Base-by-base conservation (phyloP, 2,888 invertebrate species). In the Calameuta filiformis region DNA sequence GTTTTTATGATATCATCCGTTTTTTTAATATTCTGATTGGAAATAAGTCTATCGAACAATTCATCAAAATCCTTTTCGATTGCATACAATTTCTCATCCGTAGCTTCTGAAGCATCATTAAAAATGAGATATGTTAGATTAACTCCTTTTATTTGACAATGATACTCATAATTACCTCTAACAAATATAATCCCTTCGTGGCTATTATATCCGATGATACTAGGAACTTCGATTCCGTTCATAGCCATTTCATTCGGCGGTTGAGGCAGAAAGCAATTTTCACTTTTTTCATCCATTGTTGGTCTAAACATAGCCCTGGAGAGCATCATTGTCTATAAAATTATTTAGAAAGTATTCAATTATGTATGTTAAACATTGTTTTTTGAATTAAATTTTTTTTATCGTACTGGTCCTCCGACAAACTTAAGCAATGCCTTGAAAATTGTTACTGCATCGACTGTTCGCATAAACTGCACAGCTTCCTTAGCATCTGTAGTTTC, bases 361-460 rank as follows among this genome's bases (percentile, higher is more conserved):
- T 23, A 6, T 9, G 23, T 56, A 23, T 23, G 2, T 23, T 23
- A 23, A 56, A 23, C 2, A 56, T 56, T 40, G 2, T 40, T 56
- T 56, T 56, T 37, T 15, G 0, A 37, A 56, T 9, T 23, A 56
- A 1, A 71, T 23, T 71, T 31, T 31, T 31, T 2, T 56, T 23
- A 56, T 23, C 56, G 2, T 23, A 56, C 56, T 6, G 56, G 9
- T 6, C 31, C 71, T 4, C 34, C 71, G 3, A n/a, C 0, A 33
- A 71, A 12, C 33, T 33, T 71, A 31, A 92, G 79, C 30, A 80
- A 78, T 12, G 82, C 75, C 11, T 89, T 85, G 0, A 85, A 87
- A 30, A 88, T 84, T 1, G 91, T 84, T 15, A 93, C 84, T 23
- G 90, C 84, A 0, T 83, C 75, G 9, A 86, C 23, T 1, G 79